phyloP scores from a whole-genome alignment of 2,113 vertebrate genomes.

The Ceyx melanurus region DNA sequence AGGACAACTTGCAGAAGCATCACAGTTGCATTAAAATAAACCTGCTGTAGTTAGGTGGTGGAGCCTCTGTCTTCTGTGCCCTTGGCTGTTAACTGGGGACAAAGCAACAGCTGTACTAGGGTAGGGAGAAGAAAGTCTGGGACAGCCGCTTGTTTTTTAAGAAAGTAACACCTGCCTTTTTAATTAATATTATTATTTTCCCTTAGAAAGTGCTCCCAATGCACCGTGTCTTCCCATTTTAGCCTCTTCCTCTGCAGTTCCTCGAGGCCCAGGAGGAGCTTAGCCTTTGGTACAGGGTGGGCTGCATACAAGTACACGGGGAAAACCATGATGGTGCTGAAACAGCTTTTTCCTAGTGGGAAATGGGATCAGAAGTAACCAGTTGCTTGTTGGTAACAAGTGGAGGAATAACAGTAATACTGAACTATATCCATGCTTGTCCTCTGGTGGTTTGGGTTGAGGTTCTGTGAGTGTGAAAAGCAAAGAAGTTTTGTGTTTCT shows the following conservation, averaged over 20 bases:
- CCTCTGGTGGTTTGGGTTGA: background rate
- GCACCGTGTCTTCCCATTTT: background rate
- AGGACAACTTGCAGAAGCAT: background rate
- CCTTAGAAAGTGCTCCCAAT: background rate
- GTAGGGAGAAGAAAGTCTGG: background rate
- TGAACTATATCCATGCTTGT: background rate
- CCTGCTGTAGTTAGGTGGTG: background rate
- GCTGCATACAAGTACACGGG: background rate
- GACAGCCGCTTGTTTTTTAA: background rate
- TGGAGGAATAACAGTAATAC: background rate
- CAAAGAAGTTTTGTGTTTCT: background rate
- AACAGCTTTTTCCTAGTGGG: background rate
- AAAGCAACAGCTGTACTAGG: background rate
- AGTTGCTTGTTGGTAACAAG: background rate
- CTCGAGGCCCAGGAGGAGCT: accelerated
- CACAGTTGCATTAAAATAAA: background rate
- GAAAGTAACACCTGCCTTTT: background rate
- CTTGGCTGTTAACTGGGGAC: background rate
- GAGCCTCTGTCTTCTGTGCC: accelerated
- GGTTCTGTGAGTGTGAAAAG: background rate
- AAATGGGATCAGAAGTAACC: background rate
- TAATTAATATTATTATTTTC: too few species aligned
- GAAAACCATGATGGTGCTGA: background rate
- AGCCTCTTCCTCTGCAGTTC: background rate
- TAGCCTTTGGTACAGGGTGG: background rate